Conservation (phyloP, 1,140 invertebrate species). For the Acromyrmex heyeri region DNA sequence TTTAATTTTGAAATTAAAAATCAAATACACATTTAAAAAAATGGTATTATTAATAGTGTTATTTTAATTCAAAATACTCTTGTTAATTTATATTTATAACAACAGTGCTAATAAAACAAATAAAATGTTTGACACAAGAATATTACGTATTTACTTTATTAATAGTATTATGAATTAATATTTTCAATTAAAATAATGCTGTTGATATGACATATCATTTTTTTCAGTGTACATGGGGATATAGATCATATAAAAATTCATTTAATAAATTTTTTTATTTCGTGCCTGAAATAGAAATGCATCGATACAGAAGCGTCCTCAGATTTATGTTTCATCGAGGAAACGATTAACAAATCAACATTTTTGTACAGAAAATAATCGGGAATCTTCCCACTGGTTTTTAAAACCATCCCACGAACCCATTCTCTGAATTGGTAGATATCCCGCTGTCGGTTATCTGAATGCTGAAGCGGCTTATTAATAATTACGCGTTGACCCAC, state of each 20-base stretch:
- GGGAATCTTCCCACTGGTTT: neutral
- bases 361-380: conserved; percentile 8
- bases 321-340: neutral
- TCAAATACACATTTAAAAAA: too few species aligned
- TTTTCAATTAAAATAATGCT: too few species aligned
- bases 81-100: too few species aligned
- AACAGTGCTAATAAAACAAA: too few species aligned
- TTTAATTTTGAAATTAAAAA: too few species aligned
- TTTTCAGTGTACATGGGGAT: neutral
- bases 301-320: neutral
- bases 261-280: neutral
- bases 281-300: neutral
- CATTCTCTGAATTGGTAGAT: neutral
- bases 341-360: conserved; percentile 33
- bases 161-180: too few species aligned
- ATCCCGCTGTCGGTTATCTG: conserved; percentile 5
- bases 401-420: neutral
- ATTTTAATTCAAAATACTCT: too few species aligned
- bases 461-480: conserved; percentile 39
- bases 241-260: neutral
- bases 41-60: too few species aligned
- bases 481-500: conserved; percentile 57
- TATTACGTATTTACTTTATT: too few species aligned
- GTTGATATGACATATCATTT: too few species aligned
- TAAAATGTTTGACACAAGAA: too few species aligned